phyloP scores from a whole-genome alignment of 2,797 vertebrate genomes.

The Argyrosomus regius region DNA sequence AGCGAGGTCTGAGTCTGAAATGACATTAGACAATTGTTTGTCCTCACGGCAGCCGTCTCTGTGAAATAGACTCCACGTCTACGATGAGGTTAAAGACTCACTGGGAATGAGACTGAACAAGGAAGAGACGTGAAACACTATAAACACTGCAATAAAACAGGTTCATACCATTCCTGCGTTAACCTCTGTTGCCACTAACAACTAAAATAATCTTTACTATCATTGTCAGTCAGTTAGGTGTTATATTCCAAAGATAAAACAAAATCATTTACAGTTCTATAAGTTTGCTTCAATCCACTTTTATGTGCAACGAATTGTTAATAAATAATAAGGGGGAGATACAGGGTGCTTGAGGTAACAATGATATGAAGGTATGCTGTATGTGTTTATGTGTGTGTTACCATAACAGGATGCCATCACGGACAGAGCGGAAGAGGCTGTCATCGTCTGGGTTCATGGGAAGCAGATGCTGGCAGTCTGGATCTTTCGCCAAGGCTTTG shows the following conservation, averaged over 20 bases:
- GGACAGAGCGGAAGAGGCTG: conserved; percentile 93
- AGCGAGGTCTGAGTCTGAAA: background rate
- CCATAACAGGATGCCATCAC: conserved; percentile 97
- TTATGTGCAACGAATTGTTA: background rate
- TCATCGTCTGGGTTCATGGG: conserved; percentile 91
- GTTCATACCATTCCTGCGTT: background rate
- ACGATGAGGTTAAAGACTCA: background rate
- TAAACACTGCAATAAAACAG: conserved; percentile 40
- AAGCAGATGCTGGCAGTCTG: conserved; percentile 92
- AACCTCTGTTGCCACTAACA: conserved; percentile 22
- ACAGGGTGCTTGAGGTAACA: background rate
- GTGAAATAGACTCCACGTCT: background rate
- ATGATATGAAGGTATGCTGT: background rate
- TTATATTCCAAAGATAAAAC: background rate
- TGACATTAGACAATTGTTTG: too few species aligned
- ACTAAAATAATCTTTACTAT: background rate
- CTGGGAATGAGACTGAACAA: background rate
- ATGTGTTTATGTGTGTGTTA: conserved; percentile 68
- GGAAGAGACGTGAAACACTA: background rate
- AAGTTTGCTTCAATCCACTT: background rate
- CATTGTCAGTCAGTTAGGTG: too few species aligned
- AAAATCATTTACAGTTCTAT: background rate
- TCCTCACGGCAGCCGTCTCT: background rate
- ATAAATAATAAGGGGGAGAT: background rate
- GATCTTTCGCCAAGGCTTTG: conserved; percentile 93